Conservation (phyloP, 2,797 vertebrate species). For the Lophura swinhoii region DNA sequence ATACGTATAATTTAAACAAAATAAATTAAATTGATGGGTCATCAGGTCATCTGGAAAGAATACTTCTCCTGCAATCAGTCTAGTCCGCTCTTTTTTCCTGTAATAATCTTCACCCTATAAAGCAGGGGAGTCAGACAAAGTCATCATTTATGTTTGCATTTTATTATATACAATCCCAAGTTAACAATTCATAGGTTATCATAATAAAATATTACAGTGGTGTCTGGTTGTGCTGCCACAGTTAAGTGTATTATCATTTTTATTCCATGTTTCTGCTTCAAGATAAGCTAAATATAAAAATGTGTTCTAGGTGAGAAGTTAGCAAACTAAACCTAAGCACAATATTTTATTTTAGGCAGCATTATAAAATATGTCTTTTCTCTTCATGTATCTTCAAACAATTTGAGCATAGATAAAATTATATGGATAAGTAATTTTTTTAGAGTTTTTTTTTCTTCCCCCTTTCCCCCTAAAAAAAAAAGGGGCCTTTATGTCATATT, state of each 20-base stretch:
- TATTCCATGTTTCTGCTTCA: constrained; percentile 7
- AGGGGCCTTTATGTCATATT: neutral
- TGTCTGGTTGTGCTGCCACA: neutral
- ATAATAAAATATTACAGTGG: constrained; percentile 29
- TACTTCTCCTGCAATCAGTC: constrained; percentile 8
- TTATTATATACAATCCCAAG: constrained; percentile 26
- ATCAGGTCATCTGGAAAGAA: constrained; percentile 50
- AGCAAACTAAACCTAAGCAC: neutral
- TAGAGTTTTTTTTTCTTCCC: too few relatives aligned
- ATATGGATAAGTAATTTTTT: neutral
- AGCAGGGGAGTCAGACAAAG: constrained; percentile 10
- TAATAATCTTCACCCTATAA: constrained; percentile 2
- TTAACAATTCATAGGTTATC: constrained; percentile 34
- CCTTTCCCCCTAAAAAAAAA: neutral
- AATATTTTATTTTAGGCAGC: neutral
- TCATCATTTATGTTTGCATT: constrained; percentile 43
- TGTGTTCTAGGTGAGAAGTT: neutral
- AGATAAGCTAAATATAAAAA: constrained; percentile 10
- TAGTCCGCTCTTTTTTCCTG: constrained; percentile 7
- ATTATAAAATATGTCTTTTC: neutral
- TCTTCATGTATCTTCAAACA: neutral
- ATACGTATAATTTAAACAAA: constrained; percentile 58
- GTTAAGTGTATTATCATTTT: constrained; percentile 6
- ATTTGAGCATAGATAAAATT: neutral
- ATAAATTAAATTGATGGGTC: constrained; percentile 62